Percentiles rank a stretch among this genome's conserved stretches.
phyloP scores from a whole-genome alignment of 2,888 invertebrate species.

The Macaria notata region DNA sequence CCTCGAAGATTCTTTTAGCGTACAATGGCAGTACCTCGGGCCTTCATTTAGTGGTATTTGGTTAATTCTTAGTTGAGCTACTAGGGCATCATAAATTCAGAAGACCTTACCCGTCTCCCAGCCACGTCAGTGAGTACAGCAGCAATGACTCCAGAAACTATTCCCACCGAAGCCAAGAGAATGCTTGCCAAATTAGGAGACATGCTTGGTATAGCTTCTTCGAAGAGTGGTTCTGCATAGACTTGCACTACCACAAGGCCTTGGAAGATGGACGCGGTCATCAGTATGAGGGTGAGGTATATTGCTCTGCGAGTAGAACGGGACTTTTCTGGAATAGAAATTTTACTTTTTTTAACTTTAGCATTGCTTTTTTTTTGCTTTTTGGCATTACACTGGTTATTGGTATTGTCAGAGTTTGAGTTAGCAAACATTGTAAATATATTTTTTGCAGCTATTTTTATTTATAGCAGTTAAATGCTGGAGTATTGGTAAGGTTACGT shows the following conservation, averaged over 20 bases:
- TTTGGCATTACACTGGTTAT: too few relatives aligned
- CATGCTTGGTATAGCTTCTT: constrained; percentile 52
- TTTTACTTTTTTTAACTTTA: too few relatives aligned
- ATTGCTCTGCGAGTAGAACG: constrained; percentile 54
- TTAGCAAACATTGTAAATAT: too few relatives aligned
- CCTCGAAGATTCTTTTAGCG: too few relatives aligned
- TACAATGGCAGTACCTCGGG: too few relatives aligned
- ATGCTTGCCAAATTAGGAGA: constrained; percentile 55
- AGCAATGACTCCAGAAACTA: constrained; percentile 48
- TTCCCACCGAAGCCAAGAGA: constrained; percentile 47
- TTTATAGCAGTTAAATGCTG: too few relatives aligned
- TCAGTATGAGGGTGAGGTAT: constrained; percentile 41
- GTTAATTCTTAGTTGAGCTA: too few relatives aligned
- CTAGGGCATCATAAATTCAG: background rate
- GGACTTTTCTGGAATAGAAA: constrained; percentile 51
- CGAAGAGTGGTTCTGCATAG: constrained; percentile 63
- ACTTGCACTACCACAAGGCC: constrained; percentile 62
- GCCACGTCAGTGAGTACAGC: constrained; percentile 56
- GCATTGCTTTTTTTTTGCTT: too few relatives aligned
- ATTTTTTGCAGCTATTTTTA: too few relatives aligned
- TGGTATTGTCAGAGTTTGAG: too few relatives aligned
- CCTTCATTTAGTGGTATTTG: too few relatives aligned
- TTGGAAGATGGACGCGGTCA: constrained; percentile 56
- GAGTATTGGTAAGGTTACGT: too few relatives aligned
- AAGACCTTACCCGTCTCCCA: constrained; percentile 58